phyloP scores from a whole-genome alignment of 2,797 vertebrate species.

The Pseudopleuronectes americanus region DNA sequence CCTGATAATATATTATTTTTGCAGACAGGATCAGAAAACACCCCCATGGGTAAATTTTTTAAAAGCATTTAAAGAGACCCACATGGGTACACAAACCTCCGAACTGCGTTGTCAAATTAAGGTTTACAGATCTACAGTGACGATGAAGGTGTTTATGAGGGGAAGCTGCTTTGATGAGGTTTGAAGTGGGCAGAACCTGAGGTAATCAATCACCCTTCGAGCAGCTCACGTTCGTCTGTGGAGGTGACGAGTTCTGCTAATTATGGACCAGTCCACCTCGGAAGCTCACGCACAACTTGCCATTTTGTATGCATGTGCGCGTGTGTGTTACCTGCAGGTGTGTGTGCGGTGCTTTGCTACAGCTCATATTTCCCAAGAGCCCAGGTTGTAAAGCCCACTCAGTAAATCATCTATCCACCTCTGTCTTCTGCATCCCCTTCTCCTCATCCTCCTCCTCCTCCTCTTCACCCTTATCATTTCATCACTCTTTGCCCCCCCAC shows the following conservation, averaged over 20 bases:
- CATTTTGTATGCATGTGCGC: conserved; percentile 45
- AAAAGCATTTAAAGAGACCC: conserved; percentile 2
- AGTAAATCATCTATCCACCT: conserved; percentile 74
- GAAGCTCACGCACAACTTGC: conserved; percentile 34
- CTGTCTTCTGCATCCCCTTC: conserved; percentile 51
- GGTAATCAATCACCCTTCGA: conserved; percentile 58
- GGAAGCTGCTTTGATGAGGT: conserved; percentile 39
- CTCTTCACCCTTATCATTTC: conserved; percentile 47
- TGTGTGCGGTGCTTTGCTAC: conserved; percentile 33
- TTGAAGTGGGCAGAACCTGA: conserved; percentile 28
- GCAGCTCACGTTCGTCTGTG: conserved; percentile 38
- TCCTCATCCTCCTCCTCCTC: conserved; percentile 37
- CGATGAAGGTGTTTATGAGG: conserved; percentile 29
- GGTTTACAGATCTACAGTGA: conserved; percentile 20
- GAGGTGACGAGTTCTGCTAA: conserved; percentile 54
- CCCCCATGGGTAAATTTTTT: not conserved
- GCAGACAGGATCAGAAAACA: conserved; percentile 18
- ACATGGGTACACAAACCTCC: not conserved
- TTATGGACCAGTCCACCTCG: conserved; percentile 44
- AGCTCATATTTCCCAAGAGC: conserved; percentile 75
- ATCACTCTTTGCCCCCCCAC: not conserved
- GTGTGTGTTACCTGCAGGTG: conserved; percentile 3
- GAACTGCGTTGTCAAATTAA: conserved; percentile 8
- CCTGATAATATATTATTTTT: conserved; percentile 47
- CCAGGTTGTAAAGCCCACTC: conserved; percentile 68